Base-by-base conservation (phyloP, 2,113 vertebrate species). In the Chauna torquata region DNA sequence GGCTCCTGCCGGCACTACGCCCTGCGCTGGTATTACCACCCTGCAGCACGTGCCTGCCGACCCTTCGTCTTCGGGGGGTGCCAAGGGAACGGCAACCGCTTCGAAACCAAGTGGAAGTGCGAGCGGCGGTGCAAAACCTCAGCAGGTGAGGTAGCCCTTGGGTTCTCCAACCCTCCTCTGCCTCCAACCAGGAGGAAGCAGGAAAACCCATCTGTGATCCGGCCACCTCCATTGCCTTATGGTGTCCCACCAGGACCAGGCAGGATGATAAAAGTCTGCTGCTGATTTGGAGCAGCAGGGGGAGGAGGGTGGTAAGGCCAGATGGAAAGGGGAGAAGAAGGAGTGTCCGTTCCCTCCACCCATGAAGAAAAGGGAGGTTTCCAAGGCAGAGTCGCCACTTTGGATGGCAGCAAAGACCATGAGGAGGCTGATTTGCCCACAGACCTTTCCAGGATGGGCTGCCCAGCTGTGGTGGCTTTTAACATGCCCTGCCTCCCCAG, bases 11-110 rank as follows among this genome's bases (percentile, higher is more conserved):
- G 71, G 5, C 98, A 91, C 4, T 99, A 98, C 11, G 42, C 87
- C 9, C 97, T 99, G 91, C 98, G 98, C 91, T 99, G 99, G 99
- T 99, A 99, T 90, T 99, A 98, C 94, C 98, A 99, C 18, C 12
- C 7, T 4, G 80, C 40, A 47, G 96, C 96, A 0, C 93, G 97
- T 1, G 78, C 97, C 32, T 99, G 99, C 96, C 95, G 98, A 40
- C 99, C 99, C 2, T 99, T 99, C 76, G 75, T 99, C 47, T 99
- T 98, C 3, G 98, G 99, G 7, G 99, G 99, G 49, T 99, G 99
- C 45, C 98, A 61, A 3, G 99, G 99, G 64, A 99, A 98, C 94
- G 45, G 80, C 61, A 99, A 99, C 94, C 98, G 97, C 32, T 99
- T 99, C 69, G n/a, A 95, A 61, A 98, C 98, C 14, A 98, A 95